phyloP scores from a whole-genome alignment of 2,113 vertebrate genomes.

The Macquaria ambigua region DNA sequence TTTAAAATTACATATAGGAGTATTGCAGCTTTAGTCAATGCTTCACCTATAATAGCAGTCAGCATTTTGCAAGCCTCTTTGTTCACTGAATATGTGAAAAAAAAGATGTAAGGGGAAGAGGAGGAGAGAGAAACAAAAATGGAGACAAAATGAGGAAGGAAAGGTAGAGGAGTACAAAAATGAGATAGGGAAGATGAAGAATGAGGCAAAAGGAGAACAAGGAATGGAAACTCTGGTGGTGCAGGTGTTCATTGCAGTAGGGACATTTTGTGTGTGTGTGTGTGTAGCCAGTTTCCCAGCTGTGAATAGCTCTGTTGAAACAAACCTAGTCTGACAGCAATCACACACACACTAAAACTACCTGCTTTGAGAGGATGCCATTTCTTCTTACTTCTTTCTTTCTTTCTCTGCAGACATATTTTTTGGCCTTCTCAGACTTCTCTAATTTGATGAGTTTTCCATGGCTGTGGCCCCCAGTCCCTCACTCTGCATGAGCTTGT shows the following conservation, averaged over 20 bases:
- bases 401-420: slow-evolving; percentile 49
- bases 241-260: slow-evolving; percentile 16
- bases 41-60: background rate
- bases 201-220: slow-evolving; percentile 41
- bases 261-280: slow-evolving; percentile 10
- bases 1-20: background rate
- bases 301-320: slow-evolving; percentile 64
- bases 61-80: slow-evolving; percentile 13
- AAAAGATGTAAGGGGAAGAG: background rate
- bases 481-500: slow-evolving; percentile 17
- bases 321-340: slow-evolving; percentile 70
- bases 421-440: slow-evolving; percentile 43
- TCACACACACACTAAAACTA: slow-evolving; percentile 40
- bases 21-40: background rate
- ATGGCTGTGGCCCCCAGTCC: slow-evolving; percentile 54
- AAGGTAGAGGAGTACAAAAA: background rate
- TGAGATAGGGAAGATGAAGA: slow-evolving; percentile 8
- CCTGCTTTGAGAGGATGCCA: slow-evolving; percentile 50
- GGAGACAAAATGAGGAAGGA: slow-evolving; percentile 34
- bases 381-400: slow-evolving; percentile 26
- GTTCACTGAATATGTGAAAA: background rate
- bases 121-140: slow-evolving; percentile 9
- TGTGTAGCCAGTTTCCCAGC: slow-evolving; percentile 31
- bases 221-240: slow-evolving; percentile 43
- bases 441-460: slow-evolving; percentile 76